Base-by-base conservation (phyloP, 2,113 vertebrate genomes). In the Zootoca vivipara region DNA sequence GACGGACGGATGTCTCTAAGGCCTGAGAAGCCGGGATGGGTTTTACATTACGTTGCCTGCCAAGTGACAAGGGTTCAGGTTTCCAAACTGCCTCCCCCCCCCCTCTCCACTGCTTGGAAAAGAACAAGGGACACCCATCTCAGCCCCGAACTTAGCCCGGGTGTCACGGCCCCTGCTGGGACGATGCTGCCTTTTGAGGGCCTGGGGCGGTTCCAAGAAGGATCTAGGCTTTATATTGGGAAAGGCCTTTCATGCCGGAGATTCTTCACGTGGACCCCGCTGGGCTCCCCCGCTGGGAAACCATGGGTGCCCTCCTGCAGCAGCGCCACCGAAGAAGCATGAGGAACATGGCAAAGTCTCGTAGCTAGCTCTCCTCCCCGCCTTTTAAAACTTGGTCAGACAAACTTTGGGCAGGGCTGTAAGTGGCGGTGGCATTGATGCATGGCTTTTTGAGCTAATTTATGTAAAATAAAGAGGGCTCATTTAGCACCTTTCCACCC, bases 391-490 rank as follows among this genome's bases (percentile, higher is more conserved):
- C 88, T 91, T 64, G 91, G 83, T 74, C 89, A 92, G 94, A 89
- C 93, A 92, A 95, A 94, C 65, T 90, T 91, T 40, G 87, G 67
- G 7, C 0, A 0, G 70, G n/a, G 82, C 65, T 20, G 24, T 16
- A 52, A 78, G 90, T n/a, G 0, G 0, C 1, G 0, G 1, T 95
- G 95, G 95, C 97, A 96, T 95, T 97, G 96, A 98, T 96, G 90
- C 96, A 97, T 96, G 7, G 80, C 93, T 67, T 92, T 52, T n/a
- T 1, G 80, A 94, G 94, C 93, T 97, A 97, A 97, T 97, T 96
- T 96, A 98, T 97, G 97, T 96, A 96, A 96, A 97, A 96, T 91
- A 95, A 96, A 96, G 96, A 96, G 94, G 96, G 93, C 96, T 96
- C 91, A 95, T 97, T 97, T 97, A 97, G 96, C 96, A 94, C 93